phyloP scores from a whole-genome alignment of 2,888 invertebrate species.

The Acleris cristana region DNA sequence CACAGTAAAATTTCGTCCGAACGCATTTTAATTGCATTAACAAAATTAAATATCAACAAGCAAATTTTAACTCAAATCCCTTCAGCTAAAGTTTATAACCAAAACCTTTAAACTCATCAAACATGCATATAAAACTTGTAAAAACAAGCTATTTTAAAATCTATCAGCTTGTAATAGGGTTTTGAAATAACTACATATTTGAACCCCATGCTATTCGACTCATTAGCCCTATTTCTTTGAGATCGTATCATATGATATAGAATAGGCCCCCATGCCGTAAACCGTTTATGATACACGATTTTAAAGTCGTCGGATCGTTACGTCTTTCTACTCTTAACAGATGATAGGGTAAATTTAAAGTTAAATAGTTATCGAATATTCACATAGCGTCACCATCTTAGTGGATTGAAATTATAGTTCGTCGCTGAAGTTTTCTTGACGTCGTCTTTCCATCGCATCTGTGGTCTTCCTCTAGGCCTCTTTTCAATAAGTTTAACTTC shows the following conservation, averaged over 20 bases:
- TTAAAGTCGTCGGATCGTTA: conserved; percentile 26
- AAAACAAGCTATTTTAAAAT: not conserved
- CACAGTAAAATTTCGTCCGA: conserved; percentile 29
- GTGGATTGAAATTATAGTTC: no score
- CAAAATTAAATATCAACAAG: not conserved
- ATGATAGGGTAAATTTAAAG: no score
- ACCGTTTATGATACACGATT: conserved; percentile 46
- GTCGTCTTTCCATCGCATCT: no score
- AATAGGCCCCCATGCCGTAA: conserved; percentile 42
- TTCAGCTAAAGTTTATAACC: not conserved
- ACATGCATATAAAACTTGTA: not conserved
- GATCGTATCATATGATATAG: conserved; percentile 45
- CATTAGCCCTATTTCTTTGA: conserved; percentile 52
- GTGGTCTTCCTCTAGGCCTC: no score
- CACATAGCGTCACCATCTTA: no score
- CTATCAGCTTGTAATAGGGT: not conserved
- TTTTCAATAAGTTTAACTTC: no score
- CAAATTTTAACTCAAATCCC: not conserved
- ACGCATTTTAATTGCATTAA: conserved; percentile 20
- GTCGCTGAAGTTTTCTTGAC: no score
- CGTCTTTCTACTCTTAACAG: not conserved
- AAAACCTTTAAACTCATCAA: conserved; percentile 10
- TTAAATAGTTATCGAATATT: no score
- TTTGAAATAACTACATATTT: not conserved
- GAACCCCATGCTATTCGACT: conserved; percentile 40